Evolutionary conservation across 1,140 invertebrate species (phyloP).

Genomic region (Pectinophora gossypiella): DNA sequence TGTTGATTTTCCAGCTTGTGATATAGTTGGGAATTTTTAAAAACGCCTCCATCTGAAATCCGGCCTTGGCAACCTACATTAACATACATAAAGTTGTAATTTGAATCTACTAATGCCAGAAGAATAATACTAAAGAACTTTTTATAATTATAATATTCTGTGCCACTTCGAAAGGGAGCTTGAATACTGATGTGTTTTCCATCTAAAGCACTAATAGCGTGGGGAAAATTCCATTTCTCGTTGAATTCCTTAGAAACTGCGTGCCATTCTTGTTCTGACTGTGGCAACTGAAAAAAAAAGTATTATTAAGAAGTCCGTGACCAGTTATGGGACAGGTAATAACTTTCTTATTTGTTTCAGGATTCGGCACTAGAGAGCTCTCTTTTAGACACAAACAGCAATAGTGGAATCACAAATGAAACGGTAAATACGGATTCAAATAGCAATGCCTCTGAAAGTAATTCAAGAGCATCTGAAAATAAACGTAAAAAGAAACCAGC

Average conservation of each 20-base stretch:
- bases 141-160: conserved; percentile 60
- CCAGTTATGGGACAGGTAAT: too few species aligned
- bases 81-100: conserved; percentile 42
- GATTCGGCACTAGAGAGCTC: too few species aligned
- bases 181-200: conserved; percentile 2
- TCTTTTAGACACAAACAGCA: too few species aligned
- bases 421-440: too few species aligned
- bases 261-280: background rate
- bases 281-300: background rate
- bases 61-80: conserved; percentile 41
- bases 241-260: background rate
- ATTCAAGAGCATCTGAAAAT: too few species aligned
- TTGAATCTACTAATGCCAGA: conserved; percentile 22
- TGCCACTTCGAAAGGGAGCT: conserved; percentile 21
- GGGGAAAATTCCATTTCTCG: conserved; percentile 6
- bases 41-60: conserved; percentile 27
- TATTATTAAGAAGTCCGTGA: too few species aligned
- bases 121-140: conserved; percentile 36
- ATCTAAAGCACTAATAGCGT: conserved; percentile 2
- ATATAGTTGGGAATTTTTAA: conserved; percentile 1
- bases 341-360: too few species aligned
- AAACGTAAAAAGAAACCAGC: too few species aligned
- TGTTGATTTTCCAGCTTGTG: too few species aligned
- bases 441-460: too few species aligned
- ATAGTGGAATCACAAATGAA: too few species aligned